Conservation (phyloP, 2,797 vertebrate species). For the Trachops cirrhosus region DNA sequence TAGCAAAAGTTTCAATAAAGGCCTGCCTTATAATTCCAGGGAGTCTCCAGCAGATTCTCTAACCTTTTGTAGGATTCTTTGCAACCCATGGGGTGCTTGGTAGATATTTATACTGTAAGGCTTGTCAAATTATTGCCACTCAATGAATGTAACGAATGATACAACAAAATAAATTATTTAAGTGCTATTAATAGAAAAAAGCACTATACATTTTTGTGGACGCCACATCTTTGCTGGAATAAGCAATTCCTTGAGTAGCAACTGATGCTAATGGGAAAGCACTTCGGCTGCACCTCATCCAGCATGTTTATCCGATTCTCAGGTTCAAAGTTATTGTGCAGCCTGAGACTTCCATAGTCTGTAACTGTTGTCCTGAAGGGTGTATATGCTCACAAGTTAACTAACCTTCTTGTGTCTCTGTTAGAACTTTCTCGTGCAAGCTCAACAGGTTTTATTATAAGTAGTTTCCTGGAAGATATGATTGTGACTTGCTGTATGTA, state of each 20-base stretch:
- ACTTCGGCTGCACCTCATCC: not conserved
- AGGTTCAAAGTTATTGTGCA: not conserved
- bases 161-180: slow-evolving; percentile 58
- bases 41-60: not conserved
- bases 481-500: not conserved
- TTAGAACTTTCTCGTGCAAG: not conserved
- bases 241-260: not conserved
- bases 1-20: not conserved
- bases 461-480: not conserved
- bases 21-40: not conserved
- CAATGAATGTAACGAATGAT: not conserved
- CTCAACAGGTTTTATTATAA: not conserved
- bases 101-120: not conserved
- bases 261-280: not conserved
- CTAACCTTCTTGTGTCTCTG: not conserved
- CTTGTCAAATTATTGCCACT: slow-evolving; percentile 33
- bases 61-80: slow-evolving; percentile 15
- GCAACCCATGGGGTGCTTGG: not conserved
- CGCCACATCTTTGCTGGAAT: slow-evolving; percentile 5
- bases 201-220: not conserved
- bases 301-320: not conserved
- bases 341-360: not conserved
- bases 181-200: slow-evolving; percentile 42
- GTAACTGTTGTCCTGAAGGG: not conserved
- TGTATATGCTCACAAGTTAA: not conserved